Base-by-base conservation (phyloP, 2,113 vertebrate genomes). In the Cololabis saira region DNA sequence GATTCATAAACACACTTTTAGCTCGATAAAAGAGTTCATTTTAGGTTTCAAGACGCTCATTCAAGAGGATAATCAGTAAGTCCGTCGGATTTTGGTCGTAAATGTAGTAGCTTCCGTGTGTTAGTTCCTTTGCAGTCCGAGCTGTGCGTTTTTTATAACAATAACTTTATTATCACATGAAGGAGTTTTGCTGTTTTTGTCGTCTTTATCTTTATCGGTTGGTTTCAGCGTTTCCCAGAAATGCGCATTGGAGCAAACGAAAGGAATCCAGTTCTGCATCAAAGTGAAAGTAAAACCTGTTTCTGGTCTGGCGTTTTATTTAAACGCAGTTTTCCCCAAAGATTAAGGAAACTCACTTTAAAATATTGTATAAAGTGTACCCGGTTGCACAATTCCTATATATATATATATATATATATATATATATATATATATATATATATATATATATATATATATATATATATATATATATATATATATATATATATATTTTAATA, bases 201-300 rank as follows among this genome's bases (percentile, higher is more conserved):
- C 0, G 7, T 13, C 51, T 22, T 15, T 19, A 21, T 12, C 13
- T 41, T 15, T 64, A 5, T 52, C 1, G 43, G 6, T 24, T n/a
- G 3, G 12, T 24, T 13, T 22, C 9, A 3, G 8, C 0, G 47
- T 86, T 78, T 81, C 8, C 16, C 18, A 81, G 42, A 83, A 83
- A 79, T 61, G 41, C 51, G 22, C 17, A 8, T 41, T 0, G 17
- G 4, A 40, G 65, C 67, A 86, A 86, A 40, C 1, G 74, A 83
- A 86, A 81, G 78, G 64, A 72, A 74, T 0, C 2, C 3, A 15
- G 0, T 0, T 10, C 15, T 15, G 30, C 55, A 37, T 0, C 37
- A 67, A 67, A 77, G 2, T 42, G 69, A 76, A 71, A 76, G 68
- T 53, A 61, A 51, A 58, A 0, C 1, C 0, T 24, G 12, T 37